A percentile compares a stretch with the other conserved stretches of the same genome.
phyloP scores from a whole-genome alignment of 2,113 vertebrate genomes.

The Chrysemys picta region DNA sequence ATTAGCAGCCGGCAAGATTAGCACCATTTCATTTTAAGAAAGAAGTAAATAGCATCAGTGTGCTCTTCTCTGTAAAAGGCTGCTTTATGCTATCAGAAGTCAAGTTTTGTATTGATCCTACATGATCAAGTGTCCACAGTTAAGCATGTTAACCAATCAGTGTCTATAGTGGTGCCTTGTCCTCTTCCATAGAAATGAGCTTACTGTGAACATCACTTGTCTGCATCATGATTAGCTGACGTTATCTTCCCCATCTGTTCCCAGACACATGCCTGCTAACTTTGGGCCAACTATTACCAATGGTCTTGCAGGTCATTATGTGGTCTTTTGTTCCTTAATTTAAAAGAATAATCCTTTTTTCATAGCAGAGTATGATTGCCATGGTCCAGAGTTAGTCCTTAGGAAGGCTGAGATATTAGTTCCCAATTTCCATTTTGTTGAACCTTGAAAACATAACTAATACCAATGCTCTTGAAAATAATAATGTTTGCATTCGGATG shows the following conservation, averaged over 20 bases:
- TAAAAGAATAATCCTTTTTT: conserved; percentile 21
- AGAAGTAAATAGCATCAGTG: neutral
- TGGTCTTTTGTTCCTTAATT: neutral
- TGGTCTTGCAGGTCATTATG: neutral
- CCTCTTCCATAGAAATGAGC: neutral
- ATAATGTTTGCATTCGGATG: neutral
- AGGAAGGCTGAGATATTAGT: neutral
- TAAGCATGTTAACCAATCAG: neutral
- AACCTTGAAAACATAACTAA: neutral
- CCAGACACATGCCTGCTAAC: neutral
- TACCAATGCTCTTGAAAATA: neutral
- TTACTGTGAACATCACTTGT: neutral
- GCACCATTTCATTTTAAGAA: conserved; percentile 34
- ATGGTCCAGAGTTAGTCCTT: neutral
- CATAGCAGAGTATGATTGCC: rapidly evolving
- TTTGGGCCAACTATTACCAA: neutral
- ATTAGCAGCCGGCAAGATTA: conserved; percentile 44
- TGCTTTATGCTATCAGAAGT: conserved; percentile 13
- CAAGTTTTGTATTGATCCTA: neutral
- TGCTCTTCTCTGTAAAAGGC: neutral
- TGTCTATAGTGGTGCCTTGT: neutral
- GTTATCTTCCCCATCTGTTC: neutral
- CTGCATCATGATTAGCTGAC: neutral
- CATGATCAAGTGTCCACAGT: conserved; percentile 3
- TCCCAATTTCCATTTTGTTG: neutral